Base-by-base conservation (phyloP, 2,113 vertebrate genomes). In the Podiceps cristatus region DNA sequence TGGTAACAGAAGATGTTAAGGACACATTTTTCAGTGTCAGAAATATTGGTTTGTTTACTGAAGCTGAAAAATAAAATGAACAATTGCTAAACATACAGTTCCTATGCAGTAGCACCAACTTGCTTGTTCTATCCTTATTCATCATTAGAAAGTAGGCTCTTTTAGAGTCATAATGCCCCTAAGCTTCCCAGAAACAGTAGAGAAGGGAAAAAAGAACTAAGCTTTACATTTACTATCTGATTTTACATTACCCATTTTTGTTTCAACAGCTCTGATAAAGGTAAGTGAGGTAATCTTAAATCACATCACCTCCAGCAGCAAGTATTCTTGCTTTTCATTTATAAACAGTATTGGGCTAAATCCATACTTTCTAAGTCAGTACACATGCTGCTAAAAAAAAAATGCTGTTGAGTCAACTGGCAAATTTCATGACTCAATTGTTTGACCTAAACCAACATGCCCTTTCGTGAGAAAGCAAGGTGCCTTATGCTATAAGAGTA, bases 1-100 rank as follows among this genome's bases (percentile, higher is more conserved):
- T 83, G 66, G 82, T 86, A 95, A 96, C 66, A 68, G 66, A 87
- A 49, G 63, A 88, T 86, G 66, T 82, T 93, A 88, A 94, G 35
- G 79, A 91, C 18, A 92, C 91, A 95, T 96, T 98, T 98, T 97
- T 95, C 89, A 92, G 7, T 95, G 96, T 97, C 96, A 98, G 60
- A 97, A 94, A 90, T 97, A 97, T 95, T 94, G 88, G 37, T 96
- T 97, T 96, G 90, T 92, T 97, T 98, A 95, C 79, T 92, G 83
- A 93, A 95, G 94, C 95, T 96, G 91, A 97, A 98, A 96, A 95
- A 62, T 40, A 85, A 89, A 92, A 94, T 89, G 68, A 97, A 96
- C 33, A 92, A 77, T 90, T 73, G 53, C 40, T 97, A 95, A 96
- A 80, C 63, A 60, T 74, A 69, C 20, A 90, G 78, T 90, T 93